Conservation (phyloP, 2,888 invertebrate species). For the Phalangium opilio region DNA sequence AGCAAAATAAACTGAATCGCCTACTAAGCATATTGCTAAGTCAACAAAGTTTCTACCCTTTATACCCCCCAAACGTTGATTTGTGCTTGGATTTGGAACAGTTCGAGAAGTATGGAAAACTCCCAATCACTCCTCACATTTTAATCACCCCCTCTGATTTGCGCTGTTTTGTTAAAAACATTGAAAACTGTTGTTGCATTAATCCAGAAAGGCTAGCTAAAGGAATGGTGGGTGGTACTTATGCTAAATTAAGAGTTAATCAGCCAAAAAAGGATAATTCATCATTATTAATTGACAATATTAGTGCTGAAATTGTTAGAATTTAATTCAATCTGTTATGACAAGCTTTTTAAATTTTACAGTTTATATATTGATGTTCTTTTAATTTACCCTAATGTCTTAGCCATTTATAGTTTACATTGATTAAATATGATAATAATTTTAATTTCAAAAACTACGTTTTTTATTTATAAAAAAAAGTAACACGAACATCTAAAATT, state of each 20-base stretch:
- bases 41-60: constrained; percentile 49
- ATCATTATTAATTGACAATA: constrained; percentile 5
- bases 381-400: not conserved
- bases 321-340: no score
- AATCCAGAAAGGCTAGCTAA: constrained; percentile 73
- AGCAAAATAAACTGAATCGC: no score
- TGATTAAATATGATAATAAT: no score
- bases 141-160: constrained; percentile 71
- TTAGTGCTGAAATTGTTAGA: constrained; percentile 12
- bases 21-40: no score
- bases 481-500: no score
- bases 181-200: constrained; percentile 59
- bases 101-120: constrained; percentile 52
- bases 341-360: not conserved
- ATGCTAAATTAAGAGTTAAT: constrained; percentile 48
- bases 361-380: not conserved
- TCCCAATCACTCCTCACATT: constrained; percentile 60
- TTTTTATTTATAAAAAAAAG: no score
- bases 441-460: no score
- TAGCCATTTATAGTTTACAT: no score
- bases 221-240: constrained; percentile 57
- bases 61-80: constrained; percentile 54
- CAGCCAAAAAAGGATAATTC: constrained; percentile 22
- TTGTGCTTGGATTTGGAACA: constrained; percentile 52
- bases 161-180: constrained; percentile 62